Percentiles rank a stretch among this genome's conserved stretches.
phyloP scores from a whole-genome alignment of 2,888 invertebrate genomes.

The Watsonalla binaria region DNA sequence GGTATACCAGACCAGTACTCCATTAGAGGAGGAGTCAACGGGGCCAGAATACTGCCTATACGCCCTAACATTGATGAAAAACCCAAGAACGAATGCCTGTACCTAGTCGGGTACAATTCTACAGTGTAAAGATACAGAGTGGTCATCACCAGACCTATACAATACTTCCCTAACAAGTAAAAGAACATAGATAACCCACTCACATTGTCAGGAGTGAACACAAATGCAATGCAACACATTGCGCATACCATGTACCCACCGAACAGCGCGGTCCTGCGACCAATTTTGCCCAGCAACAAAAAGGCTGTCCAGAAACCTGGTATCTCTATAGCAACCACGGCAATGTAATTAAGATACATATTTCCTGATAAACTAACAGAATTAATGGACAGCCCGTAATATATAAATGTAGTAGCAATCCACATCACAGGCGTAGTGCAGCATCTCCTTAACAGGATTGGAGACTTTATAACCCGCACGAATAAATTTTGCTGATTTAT shows the following conservation, averaged over 20 bases:
- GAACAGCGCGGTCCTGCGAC: conserved; percentile 66
- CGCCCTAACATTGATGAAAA: conserved; percentile 85
- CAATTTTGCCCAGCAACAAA: conserved; percentile 80
- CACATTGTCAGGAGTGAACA: conserved; percentile 61
- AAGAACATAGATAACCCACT: conserved; percentile 48
- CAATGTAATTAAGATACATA: conserved; percentile 84
- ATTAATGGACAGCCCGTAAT: conserved; percentile 86
- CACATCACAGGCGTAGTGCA: conserved; percentile 85
- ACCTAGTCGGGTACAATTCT: conserved; percentile 84
- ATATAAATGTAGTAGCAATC: conserved; percentile 86
- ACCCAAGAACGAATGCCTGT: conserved; percentile 82
- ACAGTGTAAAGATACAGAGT: conserved; percentile 83
- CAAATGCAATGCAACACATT: conserved; percentile 72
- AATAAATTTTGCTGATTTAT: conserved; percentile 36
- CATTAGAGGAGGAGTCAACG: conserved; percentile 82
- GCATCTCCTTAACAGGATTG: conserved; percentile 76
- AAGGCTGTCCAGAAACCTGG: conserved; percentile 81
- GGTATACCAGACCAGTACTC: conserved; percentile 64
- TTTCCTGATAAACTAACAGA: conserved; percentile 84
- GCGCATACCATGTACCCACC: conserved; percentile 65
- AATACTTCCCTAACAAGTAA: conserved; percentile 81
- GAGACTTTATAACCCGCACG: conserved; percentile 71
- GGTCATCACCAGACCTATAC: conserved; percentile 82
- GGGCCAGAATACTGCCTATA: conserved; percentile 83
- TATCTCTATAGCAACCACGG: conserved; percentile 77